phyloP scores from a whole-genome alignment of 2,888 invertebrate genomes.

The Mythimna impura region DNA sequence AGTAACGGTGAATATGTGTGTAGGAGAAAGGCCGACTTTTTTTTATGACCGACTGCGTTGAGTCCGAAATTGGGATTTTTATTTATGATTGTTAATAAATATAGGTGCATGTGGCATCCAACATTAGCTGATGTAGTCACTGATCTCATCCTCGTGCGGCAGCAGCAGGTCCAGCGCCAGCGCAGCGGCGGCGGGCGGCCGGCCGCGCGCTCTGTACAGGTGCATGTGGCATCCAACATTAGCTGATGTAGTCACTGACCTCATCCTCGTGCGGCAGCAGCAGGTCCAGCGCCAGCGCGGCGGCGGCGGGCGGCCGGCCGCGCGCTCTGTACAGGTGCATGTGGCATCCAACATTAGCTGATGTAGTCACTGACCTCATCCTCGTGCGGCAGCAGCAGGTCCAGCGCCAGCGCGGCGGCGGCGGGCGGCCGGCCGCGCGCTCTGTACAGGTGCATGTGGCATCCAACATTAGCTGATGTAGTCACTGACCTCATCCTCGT shows the following conservation, averaged over 20 bases:
- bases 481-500: conserved; percentile 77
- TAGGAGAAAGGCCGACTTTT: too few relatives aligned
- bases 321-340: too few relatives aligned
- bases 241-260: conserved; percentile 65
- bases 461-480: conserved; percentile 73
- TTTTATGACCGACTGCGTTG: too few relatives aligned
- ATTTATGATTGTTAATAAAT: too few relatives aligned
- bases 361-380: conserved; percentile 84
- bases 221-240: too few relatives aligned
- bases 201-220: conserved; percentile 66
- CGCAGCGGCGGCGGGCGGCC: conserved; percentile 84
- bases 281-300: conserved; percentile 90
- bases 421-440: conserved; percentile 88
- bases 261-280: conserved; percentile 92
- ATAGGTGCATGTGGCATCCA: too few relatives aligned
- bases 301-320: conserved; percentile 85
- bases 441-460: too few relatives aligned
- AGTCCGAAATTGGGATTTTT: too few relatives aligned
- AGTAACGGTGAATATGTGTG: too few relatives aligned
- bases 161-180: conserved; percentile 91
- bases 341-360: conserved; percentile 86
- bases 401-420: conserved; percentile 86
- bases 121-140: too few relatives aligned
- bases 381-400: conserved; percentile 91
- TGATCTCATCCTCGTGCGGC: conserved; percentile 91